A percentile compares a stretch with the other conserved stretches of the same genome.
Conservation (phyloP, 2,888 invertebrate species). For the Aporophyla nigra region DNA sequence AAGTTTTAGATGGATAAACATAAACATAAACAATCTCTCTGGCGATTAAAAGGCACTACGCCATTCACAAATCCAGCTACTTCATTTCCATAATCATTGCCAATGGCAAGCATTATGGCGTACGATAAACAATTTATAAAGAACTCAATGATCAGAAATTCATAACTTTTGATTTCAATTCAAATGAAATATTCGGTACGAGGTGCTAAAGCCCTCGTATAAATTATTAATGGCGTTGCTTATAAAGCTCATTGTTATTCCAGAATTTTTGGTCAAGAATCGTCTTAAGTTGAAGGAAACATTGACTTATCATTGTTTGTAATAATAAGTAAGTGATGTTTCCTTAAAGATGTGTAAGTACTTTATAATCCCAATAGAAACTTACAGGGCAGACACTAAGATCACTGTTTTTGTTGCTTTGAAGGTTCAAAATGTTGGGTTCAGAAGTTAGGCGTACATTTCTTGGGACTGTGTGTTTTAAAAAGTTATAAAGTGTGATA, state of each 20-base stretch:
- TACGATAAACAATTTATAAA: constrained; percentile 47
- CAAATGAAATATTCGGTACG: constrained; percentile 44
- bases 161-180: constrained; percentile 42
- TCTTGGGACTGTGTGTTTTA: background rate
- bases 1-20: background rate
- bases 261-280: constrained; percentile 28
- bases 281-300: constrained; percentile 27
- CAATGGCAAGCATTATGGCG: background rate
- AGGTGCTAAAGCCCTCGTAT: constrained; percentile 30
- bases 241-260: constrained; percentile 57
- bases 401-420: background rate
- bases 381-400: background rate
- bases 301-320: constrained; percentile 22
- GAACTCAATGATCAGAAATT: constrained; percentile 45
- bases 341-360: background rate
- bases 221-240: constrained; percentile 56
- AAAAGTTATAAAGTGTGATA: too few species aligned
- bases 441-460: background rate
- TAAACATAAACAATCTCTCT: background rate
- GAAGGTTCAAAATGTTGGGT: background rate
- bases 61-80: constrained; percentile 3
- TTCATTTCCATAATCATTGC: constrained; percentile 18
- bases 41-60: background rate
- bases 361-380: constrained; percentile 9
- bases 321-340: constrained; percentile 4